Conservation (phyloP, 2,797 vertebrate genomes). For the Phylloscopus collybita region DNA sequence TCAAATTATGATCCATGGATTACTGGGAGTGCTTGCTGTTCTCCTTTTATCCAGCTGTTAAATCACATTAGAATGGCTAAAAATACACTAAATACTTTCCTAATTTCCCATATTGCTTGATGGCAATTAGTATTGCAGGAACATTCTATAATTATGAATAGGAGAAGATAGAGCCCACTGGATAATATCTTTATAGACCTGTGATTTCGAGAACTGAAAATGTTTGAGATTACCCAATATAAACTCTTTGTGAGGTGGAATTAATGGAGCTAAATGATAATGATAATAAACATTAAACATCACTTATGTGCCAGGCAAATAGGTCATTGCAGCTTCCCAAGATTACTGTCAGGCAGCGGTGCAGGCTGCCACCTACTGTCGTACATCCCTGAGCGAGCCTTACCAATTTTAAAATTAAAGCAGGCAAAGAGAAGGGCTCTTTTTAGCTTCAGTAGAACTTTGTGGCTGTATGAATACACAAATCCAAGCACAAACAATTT, state of each 20-base stretch:
- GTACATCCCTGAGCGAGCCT: not conserved
- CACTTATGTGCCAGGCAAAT: not conserved
- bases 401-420: not conserved
- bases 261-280: not conserved
- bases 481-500: not conserved
- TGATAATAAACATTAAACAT: not conserved
- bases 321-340: not conserved
- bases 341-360: not conserved
- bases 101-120: constrained; percentile 41
- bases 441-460: not conserved
- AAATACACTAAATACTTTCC: constrained; percentile 40
- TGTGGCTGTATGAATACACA: not conserved
- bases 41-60: constrained; percentile 19
- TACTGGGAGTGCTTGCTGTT: constrained; percentile 5
- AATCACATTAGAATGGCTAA: constrained; percentile 43
- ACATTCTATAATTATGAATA: not conserved
- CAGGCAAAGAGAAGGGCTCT: not conserved
- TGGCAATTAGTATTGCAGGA: not conserved
- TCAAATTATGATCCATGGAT: constrained; percentile 24
- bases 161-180: not conserved
- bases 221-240: not conserved
- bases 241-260: not conserved
- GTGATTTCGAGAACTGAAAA: not conserved
- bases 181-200: not conserved
- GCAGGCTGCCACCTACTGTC: constrained; percentile 37